These are phyloP conservation scores for Hypsibius dujardini DNA, from an alignment of 1,140 invertebrate species.

Conservation along the genomic window DNA sequence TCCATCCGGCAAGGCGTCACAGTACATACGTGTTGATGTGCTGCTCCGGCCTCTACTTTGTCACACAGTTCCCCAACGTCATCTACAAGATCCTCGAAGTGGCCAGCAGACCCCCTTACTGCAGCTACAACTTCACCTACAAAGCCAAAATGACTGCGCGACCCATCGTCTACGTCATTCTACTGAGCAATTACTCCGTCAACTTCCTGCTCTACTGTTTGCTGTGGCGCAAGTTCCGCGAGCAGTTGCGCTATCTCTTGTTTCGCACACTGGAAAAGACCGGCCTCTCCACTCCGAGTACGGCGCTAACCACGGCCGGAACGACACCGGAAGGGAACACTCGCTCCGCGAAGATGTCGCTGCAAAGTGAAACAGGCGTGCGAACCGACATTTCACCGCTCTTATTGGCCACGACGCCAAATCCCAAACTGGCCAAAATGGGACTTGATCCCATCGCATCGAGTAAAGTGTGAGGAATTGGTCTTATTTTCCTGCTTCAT, in stretches of 20 bases:
- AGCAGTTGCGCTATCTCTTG: not conserved
- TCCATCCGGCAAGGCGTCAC: not conserved
- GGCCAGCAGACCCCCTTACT: not conserved
- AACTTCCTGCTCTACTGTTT: slow-evolving; percentile 5
- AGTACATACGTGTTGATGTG: not conserved
- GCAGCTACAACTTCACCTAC: not conserved
- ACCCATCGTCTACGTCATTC: not conserved
- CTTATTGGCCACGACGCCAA: too few relatives aligned
- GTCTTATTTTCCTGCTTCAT: too few relatives aligned
- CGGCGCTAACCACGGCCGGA: too few relatives aligned
- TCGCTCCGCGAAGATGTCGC: too few relatives aligned
- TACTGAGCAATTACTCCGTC: not conserved
- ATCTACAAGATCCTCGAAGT: not conserved
- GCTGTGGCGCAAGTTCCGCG: not conserved
- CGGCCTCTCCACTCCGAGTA: too few relatives aligned
- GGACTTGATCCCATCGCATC: too few relatives aligned
- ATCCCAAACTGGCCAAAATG: too few relatives aligned
- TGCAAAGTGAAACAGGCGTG: too few relatives aligned
- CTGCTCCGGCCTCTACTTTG: not conserved
- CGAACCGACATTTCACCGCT: too few relatives aligned
- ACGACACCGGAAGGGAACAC: too few relatives aligned
- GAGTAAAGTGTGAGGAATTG: too few relatives aligned
- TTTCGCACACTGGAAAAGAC: not conserved
- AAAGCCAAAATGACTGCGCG: not conserved
- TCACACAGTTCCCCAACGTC: not conserved